phyloP scores from a whole-genome alignment of 2,797 vertebrate genomes.

The Onychomys torridus region DNA sequence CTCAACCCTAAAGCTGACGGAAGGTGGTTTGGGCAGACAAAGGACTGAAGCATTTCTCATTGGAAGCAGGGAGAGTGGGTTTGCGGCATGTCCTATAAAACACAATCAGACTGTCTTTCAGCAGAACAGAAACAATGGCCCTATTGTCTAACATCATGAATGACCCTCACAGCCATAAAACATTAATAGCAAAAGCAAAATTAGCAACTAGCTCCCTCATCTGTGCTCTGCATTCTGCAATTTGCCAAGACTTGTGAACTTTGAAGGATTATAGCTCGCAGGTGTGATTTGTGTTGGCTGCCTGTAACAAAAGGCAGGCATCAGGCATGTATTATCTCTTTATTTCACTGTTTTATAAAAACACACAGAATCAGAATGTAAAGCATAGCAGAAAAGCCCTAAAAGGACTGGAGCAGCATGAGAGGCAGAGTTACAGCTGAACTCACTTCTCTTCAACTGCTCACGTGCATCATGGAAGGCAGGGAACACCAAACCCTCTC shows the following conservation, averaged over 20 bases:
- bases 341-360: slow-evolving; percentile 22
- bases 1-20: neutral
- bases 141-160: slow-evolving; percentile 34
- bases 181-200: neutral
- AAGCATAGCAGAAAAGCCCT: neutral
- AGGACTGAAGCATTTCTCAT: neutral
- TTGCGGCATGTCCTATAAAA: neutral
- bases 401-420: neutral
- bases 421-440: neutral
- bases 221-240: neutral
- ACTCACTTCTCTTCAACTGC: neutral
- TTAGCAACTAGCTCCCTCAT: neutral
- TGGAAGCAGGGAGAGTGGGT: neutral
- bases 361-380: neutral
- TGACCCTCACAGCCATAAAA: neutral
- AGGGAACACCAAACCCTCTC: neutral
- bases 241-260: neutral
- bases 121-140: slow-evolving; percentile 64
- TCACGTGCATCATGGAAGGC: neutral
- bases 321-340: neutral
- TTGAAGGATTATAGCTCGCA: neutral
- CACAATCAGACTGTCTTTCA: slow-evolving; percentile 62
- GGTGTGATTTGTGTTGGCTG: neutral
- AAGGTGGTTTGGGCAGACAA: neutral
- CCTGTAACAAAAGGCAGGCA: neutral